A percentile compares a stretch with the other conserved stretches of the same genome.
Conservation (phyloP, 2,888 invertebrate genomes). For the Sminthurinus aureus region DNA sequence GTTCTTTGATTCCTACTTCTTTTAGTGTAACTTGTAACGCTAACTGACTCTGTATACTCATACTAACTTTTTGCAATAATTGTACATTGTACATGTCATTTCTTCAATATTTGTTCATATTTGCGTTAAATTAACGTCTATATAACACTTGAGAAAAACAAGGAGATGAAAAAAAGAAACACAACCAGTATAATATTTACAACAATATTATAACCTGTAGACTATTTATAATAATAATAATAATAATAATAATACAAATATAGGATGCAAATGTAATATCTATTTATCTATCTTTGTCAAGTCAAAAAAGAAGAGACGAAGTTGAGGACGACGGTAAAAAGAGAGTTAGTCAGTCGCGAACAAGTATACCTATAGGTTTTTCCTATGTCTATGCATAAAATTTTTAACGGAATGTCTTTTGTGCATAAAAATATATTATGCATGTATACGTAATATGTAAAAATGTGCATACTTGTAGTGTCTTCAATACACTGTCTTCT, state of each 20-base stretch:
- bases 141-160: background rate
- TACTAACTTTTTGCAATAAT: background rate
- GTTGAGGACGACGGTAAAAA: background rate
- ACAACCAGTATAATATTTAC: too few species aligned
- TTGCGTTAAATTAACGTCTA: background rate
- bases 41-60: too few species aligned
- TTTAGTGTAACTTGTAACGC: too few species aligned
- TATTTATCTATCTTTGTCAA: background rate
- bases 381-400: background rate
- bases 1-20: too few species aligned
- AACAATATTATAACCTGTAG: too few species aligned
- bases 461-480: too few species aligned
- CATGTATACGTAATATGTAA: background rate
- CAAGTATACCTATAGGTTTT: background rate
- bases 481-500: too few species aligned
- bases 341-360: background rate
- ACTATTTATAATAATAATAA: too few species aligned
- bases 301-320: background rate
- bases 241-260: too few species aligned
- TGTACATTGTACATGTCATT: background rate
- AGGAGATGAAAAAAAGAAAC: too few species aligned
- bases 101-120: background rate
- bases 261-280: background rate
- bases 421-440: too few species aligned
- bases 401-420: slow-evolving; percentile 13